Percentiles rank a stretch among this genome's conserved stretches.
These are phyloP conservation scores for Eupithecia pulchellata DNA, from an alignment of 2,888 invertebrate genomes.

Conservation along the genomic window DNA sequence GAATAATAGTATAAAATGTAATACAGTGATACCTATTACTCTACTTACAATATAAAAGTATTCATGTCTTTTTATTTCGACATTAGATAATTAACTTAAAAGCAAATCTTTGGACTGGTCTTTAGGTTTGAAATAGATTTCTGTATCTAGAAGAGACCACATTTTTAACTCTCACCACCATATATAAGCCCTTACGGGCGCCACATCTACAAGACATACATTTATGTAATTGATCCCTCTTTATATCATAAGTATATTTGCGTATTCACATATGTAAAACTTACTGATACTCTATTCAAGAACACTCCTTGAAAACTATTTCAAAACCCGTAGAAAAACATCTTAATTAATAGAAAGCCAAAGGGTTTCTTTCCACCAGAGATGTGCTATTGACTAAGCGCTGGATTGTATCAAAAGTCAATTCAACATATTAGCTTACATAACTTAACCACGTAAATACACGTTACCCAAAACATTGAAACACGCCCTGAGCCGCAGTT, in stretches of 20 bases:
- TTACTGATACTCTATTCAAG: slow-evolving; percentile 58
- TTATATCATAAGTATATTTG: slow-evolving; percentile 71
- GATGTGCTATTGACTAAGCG: not conserved
- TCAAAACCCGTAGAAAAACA: slow-evolving; percentile 75
- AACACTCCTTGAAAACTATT: slow-evolving; percentile 71
- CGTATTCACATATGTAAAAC: slow-evolving; percentile 63
- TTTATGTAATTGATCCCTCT: slow-evolving; percentile 76
- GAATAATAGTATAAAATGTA: slow-evolving; percentile 50
- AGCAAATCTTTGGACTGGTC: slow-evolving; percentile 69
- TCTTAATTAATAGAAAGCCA: slow-evolving; percentile 6
- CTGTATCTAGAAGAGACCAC: slow-evolving; percentile 45
- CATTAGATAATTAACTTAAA: slow-evolving; percentile 60
- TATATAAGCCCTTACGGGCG: slow-evolving; percentile 18
- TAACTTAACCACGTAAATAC: not conserved
- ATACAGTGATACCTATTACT: slow-evolving; percentile 61
- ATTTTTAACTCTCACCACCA: slow-evolving; percentile 25
- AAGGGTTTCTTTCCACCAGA: not conserved
- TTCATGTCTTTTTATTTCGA: slow-evolving; percentile 61
- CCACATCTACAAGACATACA: slow-evolving; percentile 49
- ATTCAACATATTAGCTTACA: not conserved
- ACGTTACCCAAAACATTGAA: not conserved
- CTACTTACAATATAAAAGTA: slow-evolving; percentile 61
- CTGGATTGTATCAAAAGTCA: not conserved
- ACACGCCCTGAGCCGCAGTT: not conserved
- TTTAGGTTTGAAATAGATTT: slow-evolving; percentile 81